Evolutionary conservation across 1,140 invertebrate species (phyloP).

Genomic region (Drosophila chauvacae): DNA sequence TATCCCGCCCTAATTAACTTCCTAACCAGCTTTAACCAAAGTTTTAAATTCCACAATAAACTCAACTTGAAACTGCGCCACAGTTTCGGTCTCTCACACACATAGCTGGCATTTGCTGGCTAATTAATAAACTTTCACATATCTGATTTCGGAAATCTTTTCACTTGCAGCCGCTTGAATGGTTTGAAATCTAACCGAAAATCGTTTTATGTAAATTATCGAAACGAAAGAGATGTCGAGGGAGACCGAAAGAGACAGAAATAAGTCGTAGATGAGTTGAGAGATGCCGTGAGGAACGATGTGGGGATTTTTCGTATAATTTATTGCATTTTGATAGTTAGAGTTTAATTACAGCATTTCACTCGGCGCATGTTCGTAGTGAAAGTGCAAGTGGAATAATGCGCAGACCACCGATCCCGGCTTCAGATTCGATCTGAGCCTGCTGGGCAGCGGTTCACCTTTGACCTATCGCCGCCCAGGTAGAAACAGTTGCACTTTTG

Average conservation of each 20-base stretch:
- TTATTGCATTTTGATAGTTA: conserved; percentile 77
- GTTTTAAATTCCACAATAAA: conserved; percentile 1
- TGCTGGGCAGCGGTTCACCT: conserved; percentile 39
- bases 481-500: conserved; percentile 56
- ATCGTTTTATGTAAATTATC: conserved; percentile 76
- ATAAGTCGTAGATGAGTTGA: conserved; percentile 39
- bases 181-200: conserved; percentile 47
- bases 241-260: neutral
- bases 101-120: conserved; percentile 43
- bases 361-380: conserved; percentile 19
- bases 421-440: conserved; percentile 9
- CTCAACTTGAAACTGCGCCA: conserved; percentile 9
- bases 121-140: conserved; percentile 83
- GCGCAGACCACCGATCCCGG: conserved; percentile 11
- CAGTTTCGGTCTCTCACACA: conserved; percentile 11
- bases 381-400: conserved; percentile 47
- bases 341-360: conserved; percentile 78
- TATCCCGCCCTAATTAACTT: neutral
- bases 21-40: neutral
- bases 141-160: conserved; percentile 65
- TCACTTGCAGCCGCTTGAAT: conserved; percentile 67
- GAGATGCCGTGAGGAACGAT: conserved; percentile 32
- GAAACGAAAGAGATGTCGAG: conserved; percentile 32
- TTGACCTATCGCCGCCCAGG: conserved; percentile 67
- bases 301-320: conserved; percentile 54